Evolutionary conservation across 2,888 invertebrate genomes (phyloP).

Genomic region (Ectemnius lituratus): DNA sequence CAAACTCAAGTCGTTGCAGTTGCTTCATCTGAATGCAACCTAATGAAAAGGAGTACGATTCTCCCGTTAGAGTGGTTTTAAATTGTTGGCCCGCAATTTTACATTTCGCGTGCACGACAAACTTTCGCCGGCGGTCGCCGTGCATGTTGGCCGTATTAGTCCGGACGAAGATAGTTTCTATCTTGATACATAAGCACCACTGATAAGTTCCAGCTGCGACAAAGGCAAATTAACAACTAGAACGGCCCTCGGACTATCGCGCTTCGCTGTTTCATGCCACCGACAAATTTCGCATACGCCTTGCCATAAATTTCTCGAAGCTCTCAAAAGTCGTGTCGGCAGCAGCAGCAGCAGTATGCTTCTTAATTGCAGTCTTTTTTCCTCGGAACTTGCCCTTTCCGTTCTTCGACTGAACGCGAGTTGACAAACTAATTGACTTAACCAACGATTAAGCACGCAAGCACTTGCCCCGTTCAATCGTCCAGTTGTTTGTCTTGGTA

Average conservation of each 20-base stretch:
- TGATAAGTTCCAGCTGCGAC: conserved; percentile 30
- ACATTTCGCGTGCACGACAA: conserved; percentile 23
- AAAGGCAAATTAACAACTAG: conserved; percentile 8
- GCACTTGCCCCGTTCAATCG: too few species aligned
- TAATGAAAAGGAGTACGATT: conserved; percentile 63
- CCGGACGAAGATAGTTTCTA: conserved; percentile 16
- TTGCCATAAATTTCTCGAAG: background rate
- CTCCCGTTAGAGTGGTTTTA: conserved; percentile 14
- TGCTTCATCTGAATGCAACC: conserved; percentile 72
- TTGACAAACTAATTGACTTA: too few species aligned
- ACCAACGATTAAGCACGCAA: too few species aligned
- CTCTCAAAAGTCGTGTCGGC: background rate
- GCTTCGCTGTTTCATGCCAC: background rate
- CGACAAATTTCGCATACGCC: background rate
- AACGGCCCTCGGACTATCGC: conserved; percentile 20
- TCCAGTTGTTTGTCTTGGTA: too few species aligned
- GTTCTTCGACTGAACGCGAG: too few species aligned
- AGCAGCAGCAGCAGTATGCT: too few species aligned
- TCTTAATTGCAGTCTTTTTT: too few species aligned
- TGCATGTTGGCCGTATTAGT: conserved; percentile 13
- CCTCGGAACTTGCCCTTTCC: too few species aligned
- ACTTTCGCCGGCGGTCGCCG: conserved; percentile 14
- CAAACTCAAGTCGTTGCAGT: conserved; percentile 66
- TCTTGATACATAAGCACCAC: conserved; percentile 34
- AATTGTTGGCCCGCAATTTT: conserved; percentile 36